Evolutionary conservation across 2,113 vertebrate species (phyloP), one percentile per base, ranked within the genome.

Genomic region (Indicator indicator): DNA sequence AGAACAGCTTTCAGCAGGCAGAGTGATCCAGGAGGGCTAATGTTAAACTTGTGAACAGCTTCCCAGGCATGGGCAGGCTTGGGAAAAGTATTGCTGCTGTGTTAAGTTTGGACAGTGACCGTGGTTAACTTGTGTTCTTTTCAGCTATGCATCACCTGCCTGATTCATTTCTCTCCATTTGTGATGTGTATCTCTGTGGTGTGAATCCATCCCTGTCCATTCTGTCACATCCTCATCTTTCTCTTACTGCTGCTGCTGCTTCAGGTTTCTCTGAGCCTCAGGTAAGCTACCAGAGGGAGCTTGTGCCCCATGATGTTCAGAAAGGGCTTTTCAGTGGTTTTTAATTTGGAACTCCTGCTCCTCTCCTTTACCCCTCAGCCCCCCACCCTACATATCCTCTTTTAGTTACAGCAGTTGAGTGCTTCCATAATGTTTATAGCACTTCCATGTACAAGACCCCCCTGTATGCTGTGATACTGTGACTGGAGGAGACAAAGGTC

Each of bases 171-270:
- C 89, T 96, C 97, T 97, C 88, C 97, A 97, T 97, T 97, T 97
- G 96, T 98, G 96, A 92, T 98, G 96, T 98, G 92, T 97, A 95
- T 97, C 96, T 97, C 95, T 97, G 96, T 98, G 91, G 86, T 98
- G 95, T 98, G 97, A 98, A 73, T 96, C 78, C 97, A 98, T 97
- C 90, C 94, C 81, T 97, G 84, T 97, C 94, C 97, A 97, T 98
- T 97, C 89, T 97, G 82, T 97, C 94, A 96, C 97, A 97, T 93
- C 96, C 97, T 95, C 97, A 97, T 97, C 92, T 97, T 97, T 97
- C 88, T 95, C 94, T 98, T 87, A 89, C 94, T 97, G 90, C 94
- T 87, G 89, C 94, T 97, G 95, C 96, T 97, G 56, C 97, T 97
- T 97, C 97, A 96, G 96, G 90, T 97, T 97, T 93, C 94, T 85